phyloP scores from a whole-genome alignment of 1,140 invertebrate genomes.

The Mercenaria mercenaria region DNA sequence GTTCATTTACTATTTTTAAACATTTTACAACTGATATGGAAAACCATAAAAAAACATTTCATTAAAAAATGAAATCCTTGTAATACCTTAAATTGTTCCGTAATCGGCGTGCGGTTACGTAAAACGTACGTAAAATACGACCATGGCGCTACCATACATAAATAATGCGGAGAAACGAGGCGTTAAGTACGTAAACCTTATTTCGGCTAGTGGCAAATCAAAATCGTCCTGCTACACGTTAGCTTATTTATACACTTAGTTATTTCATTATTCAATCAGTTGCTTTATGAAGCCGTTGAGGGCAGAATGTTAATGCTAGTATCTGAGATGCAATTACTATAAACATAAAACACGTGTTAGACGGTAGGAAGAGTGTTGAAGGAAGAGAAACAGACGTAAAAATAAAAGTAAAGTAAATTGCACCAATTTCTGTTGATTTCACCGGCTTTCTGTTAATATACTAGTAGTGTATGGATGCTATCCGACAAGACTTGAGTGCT shows the following conservation, averaged over 20 bases:
- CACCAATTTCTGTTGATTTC: not conserved
- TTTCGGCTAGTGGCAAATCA: not conserved
- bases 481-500: not conserved
- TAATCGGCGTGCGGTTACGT: no score
- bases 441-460: not conserved
- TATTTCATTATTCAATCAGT: constrained; percentile 14
- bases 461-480: not conserved
- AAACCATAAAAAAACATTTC: no score
- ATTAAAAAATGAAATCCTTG: no score
- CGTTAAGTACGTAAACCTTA: not conserved
- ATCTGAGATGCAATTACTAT: not conserved
- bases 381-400: not conserved
- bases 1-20: no score
- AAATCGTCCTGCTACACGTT: not conserved
- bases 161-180: not conserved
- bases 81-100: no score
- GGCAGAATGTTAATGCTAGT: not conserved
- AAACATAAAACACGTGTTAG: not conserved
- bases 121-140: not conserved
- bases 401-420: not conserved
- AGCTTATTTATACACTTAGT: not conserved
- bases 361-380: not conserved
- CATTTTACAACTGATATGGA: no score
- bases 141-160: not conserved
- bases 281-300: not conserved